These are phyloP conservation scores for Malthinus flaveolus DNA, from an alignment of 2,888 invertebrate genomes.

Conservation along the genomic window DNA sequence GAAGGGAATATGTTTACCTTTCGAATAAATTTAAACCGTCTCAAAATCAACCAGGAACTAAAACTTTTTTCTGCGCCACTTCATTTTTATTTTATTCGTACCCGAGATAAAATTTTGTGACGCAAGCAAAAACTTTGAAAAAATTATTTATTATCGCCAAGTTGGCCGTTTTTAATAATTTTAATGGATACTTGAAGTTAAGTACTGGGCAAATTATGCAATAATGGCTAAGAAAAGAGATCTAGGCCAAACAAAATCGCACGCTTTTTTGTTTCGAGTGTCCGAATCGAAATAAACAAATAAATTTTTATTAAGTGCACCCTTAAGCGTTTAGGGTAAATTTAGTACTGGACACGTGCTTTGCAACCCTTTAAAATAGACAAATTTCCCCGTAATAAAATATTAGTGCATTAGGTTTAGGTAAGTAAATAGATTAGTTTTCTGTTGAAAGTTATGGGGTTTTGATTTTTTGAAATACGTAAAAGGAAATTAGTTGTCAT, in stretches of 20 bases:
- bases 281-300: slow-evolving; percentile 1
- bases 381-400: no score
- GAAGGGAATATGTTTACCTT: slow-evolving; percentile 14
- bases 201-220: neutral
- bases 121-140: no score
- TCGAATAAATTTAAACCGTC: neutral
- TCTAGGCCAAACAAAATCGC: neutral
- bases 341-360: neutral
- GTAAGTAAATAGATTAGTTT: neutral
- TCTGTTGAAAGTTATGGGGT: neutral
- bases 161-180: neutral
- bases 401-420: no score
- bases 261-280: neutral
- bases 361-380: neutral
- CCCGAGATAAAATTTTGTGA: no score
- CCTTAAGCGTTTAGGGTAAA: neutral
- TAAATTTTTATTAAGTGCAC: neutral
- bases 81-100: neutral
- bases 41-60: slow-evolving; percentile 5
- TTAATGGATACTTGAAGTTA: slow-evolving; percentile 3
- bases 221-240: neutral
- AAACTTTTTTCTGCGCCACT: neutral
- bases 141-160: no score
- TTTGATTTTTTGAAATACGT: neutral
- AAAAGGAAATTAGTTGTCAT: slow-evolving; percentile 30